These are phyloP conservation scores for Thereva nobilitata DNA, from an alignment of 2,888 invertebrate genomes.

Conservation along the genomic window DNA sequence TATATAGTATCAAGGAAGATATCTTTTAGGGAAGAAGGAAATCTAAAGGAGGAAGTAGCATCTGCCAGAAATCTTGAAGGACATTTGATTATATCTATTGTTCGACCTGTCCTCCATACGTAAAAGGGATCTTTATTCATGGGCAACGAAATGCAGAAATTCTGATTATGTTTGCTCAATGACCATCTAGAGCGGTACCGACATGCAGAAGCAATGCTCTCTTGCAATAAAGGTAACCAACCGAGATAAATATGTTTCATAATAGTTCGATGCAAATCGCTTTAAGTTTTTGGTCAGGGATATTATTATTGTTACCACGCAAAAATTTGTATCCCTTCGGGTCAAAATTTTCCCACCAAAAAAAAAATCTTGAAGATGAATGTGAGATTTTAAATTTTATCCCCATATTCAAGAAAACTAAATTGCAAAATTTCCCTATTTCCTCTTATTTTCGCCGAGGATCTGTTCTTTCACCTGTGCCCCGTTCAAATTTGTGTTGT, in stretches of 20 bases:
- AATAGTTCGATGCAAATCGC: neutral
- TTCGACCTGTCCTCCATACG: slow-evolving; percentile 10
- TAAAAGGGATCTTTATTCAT: slow-evolving; percentile 22
- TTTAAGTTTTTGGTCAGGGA: neutral
- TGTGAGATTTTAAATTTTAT: no score
- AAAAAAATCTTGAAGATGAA: no score
- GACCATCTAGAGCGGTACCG: slow-evolving; percentile 14
- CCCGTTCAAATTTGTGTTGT: neutral
- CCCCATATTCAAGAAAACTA: no score
- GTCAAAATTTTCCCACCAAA: no score
- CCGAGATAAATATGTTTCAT: slow-evolving; percentile 23
- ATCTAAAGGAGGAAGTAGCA: slow-evolving; percentile 26
- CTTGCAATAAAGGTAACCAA: slow-evolving; percentile 17
- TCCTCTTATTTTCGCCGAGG: neutral
- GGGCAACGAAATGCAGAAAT: slow-evolving; percentile 10
- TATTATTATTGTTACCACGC: no score
- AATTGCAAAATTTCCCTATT: no score
- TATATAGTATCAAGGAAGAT: neutral
- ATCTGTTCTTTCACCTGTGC: slow-evolving; percentile 29
- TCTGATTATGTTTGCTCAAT: slow-evolving; percentile 27
- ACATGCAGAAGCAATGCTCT: neutral
- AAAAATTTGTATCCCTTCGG: no score
- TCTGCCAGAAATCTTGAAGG: slow-evolving; percentile 31
- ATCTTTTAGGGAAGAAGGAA: slow-evolving; percentile 22
- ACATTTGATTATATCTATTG: slow-evolving; percentile 32